Percentiles rank a stretch among this genome's conserved stretches.
These are phyloP conservation scores for Drosophila murphyi DNA, from an alignment of 1,140 invertebrate genomes.

Conservation along the genomic window DNA sequence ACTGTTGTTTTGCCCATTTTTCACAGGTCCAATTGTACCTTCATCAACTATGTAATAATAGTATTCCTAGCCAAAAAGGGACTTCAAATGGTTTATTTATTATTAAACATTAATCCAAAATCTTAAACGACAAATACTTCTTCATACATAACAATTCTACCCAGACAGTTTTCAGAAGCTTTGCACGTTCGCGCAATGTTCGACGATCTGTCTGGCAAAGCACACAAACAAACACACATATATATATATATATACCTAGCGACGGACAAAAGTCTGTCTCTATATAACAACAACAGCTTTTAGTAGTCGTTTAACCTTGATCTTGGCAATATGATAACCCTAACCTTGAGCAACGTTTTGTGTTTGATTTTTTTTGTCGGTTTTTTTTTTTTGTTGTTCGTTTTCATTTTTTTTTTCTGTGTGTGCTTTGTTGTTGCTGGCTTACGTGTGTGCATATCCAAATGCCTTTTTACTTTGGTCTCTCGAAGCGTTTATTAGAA, in stretches of 20 bases:
- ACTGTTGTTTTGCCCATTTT: too few species aligned
- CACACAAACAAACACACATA: conserved; percentile 3
- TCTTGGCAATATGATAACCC: conserved; percentile 81
- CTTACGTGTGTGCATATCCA: conserved; percentile 63
- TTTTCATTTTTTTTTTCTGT: conserved; percentile 12
- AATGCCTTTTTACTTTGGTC: conserved; percentile 67
- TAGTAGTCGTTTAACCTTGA: conserved; percentile 64
- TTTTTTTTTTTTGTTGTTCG: not conserved
- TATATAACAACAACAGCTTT: conserved; percentile 32
- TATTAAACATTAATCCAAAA: conserved; percentile 19
- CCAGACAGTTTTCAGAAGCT: conserved; percentile 60
- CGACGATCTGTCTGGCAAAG: conserved; percentile 72
- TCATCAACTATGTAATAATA: too few species aligned
- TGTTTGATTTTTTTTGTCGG: conserved; percentile 67
- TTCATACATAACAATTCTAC: conserved; percentile 21
- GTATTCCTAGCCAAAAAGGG: not conserved
- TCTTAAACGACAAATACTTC: conserved; percentile 26
- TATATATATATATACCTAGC: conserved; percentile 15
- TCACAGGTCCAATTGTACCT: too few species aligned
- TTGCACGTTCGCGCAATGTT: conserved; percentile 47
- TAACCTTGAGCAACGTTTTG: conserved; percentile 78
- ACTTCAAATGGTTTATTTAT: not conserved
- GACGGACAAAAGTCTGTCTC: conserved; percentile 58
- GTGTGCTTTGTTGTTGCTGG: conserved; percentile 27
- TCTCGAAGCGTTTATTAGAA: conserved; percentile 48